Evolutionary conservation across 2,113 vertebrate species (phyloP), one percentile per base, ranked within the genome.

Genomic region (Labeo rohita): DNA sequence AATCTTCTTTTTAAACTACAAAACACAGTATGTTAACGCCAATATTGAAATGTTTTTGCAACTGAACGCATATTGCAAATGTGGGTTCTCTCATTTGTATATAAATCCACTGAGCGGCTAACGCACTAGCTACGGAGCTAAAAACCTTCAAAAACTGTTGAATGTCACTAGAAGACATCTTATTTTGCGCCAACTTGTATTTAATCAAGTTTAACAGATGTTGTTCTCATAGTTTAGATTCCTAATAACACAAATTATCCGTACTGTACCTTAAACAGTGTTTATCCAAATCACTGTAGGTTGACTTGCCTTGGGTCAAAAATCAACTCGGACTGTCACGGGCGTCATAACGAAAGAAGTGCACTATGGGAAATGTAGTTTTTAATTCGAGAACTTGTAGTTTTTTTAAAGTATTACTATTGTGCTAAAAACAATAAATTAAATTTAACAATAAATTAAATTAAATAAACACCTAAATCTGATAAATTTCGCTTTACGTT

Each of bases 291-390:
- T 70, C 63, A 82, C 4, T 39, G 80, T 39, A 11, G 8, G 59
- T 47, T 81, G 61, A 82, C 80, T 36, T 68, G 1, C 5, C 47
- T 50, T 13, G 15, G 80, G 80, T 82, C 80, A 70, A 70, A 82
- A 82, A 52, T 36, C 80, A 82, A 82, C 63, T 70, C 47, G 6
- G 45, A n/a, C 80, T 52, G 75, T 89, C 43, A 21, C 11, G 34
- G 63, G 49, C 52, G 18, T 61, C 15, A 49, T 56, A 12, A n/a
- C 9, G 23, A 4, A 12, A 43, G 49, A 28, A 4, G 3, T 39
- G 87, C 3, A 68, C 34, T 6, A 1, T 68, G 70, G 88, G 85
- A 86, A 15, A 80, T 74, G 6, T 77, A 81, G 87, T 86, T 70
- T 70, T n/a, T 50, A 8, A 75, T 13, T 74, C 43, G 1, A 0